Percentiles rank a stretch among this genome's conserved stretches.
These are phyloP conservation scores for Muraenolepis orangiensis DNA, from an alignment of 2,797 vertebrate species.

Conservation along the genomic window DNA sequence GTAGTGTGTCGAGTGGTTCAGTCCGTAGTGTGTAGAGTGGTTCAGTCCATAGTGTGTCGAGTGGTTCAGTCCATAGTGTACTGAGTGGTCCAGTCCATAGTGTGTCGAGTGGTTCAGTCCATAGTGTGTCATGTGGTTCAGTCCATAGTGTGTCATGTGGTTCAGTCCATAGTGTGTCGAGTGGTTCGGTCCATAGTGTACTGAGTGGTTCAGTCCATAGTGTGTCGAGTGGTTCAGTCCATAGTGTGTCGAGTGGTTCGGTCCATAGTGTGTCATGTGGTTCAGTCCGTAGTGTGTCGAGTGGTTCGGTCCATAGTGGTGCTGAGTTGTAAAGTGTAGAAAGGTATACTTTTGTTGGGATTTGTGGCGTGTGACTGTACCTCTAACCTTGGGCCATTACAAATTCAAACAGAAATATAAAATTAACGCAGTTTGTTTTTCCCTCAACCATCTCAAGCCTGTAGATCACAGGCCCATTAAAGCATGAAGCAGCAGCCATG, in stretches of 20 bases:
- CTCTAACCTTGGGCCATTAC: slow-evolving; percentile 36
- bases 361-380: slow-evolving; percentile 33
- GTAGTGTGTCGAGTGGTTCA: background rate
- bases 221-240: background rate
- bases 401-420: slow-evolving; percentile 39
- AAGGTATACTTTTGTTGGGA: slow-evolving; percentile 19
- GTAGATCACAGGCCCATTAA: slow-evolving; percentile 52
- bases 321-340: slow-evolving; percentile 25
- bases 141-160: too few species aligned
- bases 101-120: background rate
- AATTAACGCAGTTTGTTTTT: slow-evolving; percentile 53
- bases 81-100: background rate
- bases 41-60: background rate
- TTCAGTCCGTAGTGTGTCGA: background rate
- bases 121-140: too few species aligned
- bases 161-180: background rate
- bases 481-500: slow-evolving; percentile 56
- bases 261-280: too few species aligned
- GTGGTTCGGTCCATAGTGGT: background rate
- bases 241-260: background rate
- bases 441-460: slow-evolving; percentile 37
- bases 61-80: background rate
- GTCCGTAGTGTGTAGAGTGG: background rate
- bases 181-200: background rate
- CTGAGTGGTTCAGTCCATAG: background rate